Evolutionary conservation across 2,797 vertebrate genomes (phyloP), one percentile per base, ranked within the genome.

Genomic region (Centroberyx gerrardi): DNA sequence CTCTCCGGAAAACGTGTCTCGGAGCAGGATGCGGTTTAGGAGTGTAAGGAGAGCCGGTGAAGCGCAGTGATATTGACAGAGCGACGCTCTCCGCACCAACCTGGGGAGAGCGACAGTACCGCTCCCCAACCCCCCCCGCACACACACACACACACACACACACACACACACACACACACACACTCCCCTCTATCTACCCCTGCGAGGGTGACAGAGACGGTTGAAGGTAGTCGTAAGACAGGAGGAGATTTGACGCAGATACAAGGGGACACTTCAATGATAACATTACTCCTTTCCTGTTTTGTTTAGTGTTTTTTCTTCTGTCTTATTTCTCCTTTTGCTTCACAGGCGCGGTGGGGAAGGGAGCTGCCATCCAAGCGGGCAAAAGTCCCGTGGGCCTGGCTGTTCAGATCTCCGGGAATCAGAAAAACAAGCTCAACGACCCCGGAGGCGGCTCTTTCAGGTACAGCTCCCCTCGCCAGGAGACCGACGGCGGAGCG

Each of bases 351-450:
- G 92, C 90, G 78, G 86, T 94, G 90, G 95, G 94, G 85, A 97
- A 96, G 90, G 94, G 93, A 88, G 91, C 92, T 81, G 87, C 90
- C 87, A 88, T 95, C 89, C 96, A 95, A 91, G 89, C 92, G 78
- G 94, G 94, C 86, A 95, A 93, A 93, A 92, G 92, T 94, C 94
- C 95, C 65, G 74, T 88, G 86, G 96, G 92, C 72, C 86, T 95
- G 88, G 90, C 94, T 85, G 92, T 94, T 92, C 95, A 96, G 94
- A 95, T 95, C 93, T 96, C 95, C 82, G 95, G 95, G 91, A 97
- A 96, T 95, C 94, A 96, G 94, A 97, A 96, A 94, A 96, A 94
- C 95, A 96, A 96, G 93, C 93, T 94, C 87, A 96, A 96, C 86
- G 96, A 97, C 94, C 94, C 96, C 2, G 94, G 94, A 95, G 96